Base-by-base conservation (phyloP, 2,113 vertebrate genomes). In the Cranoglanis bouderius region DNA sequence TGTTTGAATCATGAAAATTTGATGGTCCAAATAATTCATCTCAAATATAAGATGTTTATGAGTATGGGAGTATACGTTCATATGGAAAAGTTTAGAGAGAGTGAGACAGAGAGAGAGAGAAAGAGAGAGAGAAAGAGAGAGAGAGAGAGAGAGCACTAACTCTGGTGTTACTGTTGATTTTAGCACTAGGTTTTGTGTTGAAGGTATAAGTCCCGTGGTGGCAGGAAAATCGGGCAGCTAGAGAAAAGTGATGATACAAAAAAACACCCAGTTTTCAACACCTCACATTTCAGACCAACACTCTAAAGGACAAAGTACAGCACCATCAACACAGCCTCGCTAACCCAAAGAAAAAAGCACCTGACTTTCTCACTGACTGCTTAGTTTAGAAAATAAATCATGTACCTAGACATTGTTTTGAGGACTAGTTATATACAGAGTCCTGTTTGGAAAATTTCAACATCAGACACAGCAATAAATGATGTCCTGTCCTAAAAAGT, bases 171-270 rank as follows among this genome's bases (percentile, higher is more conserved):
- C 82, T 67, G 82, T 82, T 82, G 59, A 59, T 89, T 53, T 87
- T 57, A 89, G 43, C 13, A 26, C 75, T 57, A 74, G 55, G 40
- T 24, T 43, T 75, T 75, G 21, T 75, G 38, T 75, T 46, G 40
- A 75, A 43, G 70, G 70, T 72, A 38, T 74, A 43, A 75, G 40
- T 77, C 74, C 40, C 10, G 12, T 43, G 74, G 24, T 77, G 35
- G 70, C 7, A 16, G 32, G 32, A 29, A 49, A 88, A 85, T 82
- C 65, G 12, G 85, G 72, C 89, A 85, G 89, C 63, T 85, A 75
- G 12, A 75, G 65, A n/a, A 65, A 80, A 85, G 83, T 29, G 24
- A 86, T 29, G 35, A 75, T 35, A 65, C 57, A 19, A 55, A 67
- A 18, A 75, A 65, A 74, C 14, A 26, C 51, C 35, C 53, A 74